A percentile compares a stretch with the other conserved stretches of the same genome.
These are phyloP conservation scores for Mercenaria mercenaria DNA, from an alignment of 1,140 invertebrate species.

Conservation along the genomic window DNA sequence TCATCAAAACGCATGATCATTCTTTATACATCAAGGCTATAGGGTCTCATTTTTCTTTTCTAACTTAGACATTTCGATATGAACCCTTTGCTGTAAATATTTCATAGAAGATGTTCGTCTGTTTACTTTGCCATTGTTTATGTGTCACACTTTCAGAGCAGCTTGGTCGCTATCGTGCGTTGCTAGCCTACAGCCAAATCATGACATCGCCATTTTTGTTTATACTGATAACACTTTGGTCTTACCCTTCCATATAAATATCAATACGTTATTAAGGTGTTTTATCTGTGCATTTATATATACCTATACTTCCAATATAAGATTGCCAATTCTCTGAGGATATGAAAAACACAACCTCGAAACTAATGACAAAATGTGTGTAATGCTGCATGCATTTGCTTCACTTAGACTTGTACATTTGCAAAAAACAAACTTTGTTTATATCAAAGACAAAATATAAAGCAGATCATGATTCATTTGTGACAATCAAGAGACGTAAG, in stretches of 20 bases:
- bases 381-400: too few species aligned
- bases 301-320: too few species aligned
- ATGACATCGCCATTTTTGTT: conserved; percentile 28
- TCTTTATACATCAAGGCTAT: not conserved
- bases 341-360: too few species aligned
- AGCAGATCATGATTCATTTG: too few species aligned
- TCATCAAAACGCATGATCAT: not conserved
- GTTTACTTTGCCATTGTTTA: conserved; percentile 21
- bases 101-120: conserved; percentile 15
- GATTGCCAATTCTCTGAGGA: too few species aligned
- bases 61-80: conserved; percentile 33
- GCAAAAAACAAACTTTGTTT: too few species aligned
- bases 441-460: too few species aligned
- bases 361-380: too few species aligned
- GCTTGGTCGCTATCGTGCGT: not conserved
- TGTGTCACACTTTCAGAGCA: not conserved
- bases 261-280: not conserved
- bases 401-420: too few species aligned
- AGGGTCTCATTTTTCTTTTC: conserved; percentile 17
- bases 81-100: conserved; percentile 17
- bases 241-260: not conserved
- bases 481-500: too few species aligned
- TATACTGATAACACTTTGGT: not conserved
- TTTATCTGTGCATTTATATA: too few species aligned
- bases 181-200: not conserved